Conservation (phyloP, 2,888 invertebrate genomes). For the Drosophila kambysellisi region DNA sequence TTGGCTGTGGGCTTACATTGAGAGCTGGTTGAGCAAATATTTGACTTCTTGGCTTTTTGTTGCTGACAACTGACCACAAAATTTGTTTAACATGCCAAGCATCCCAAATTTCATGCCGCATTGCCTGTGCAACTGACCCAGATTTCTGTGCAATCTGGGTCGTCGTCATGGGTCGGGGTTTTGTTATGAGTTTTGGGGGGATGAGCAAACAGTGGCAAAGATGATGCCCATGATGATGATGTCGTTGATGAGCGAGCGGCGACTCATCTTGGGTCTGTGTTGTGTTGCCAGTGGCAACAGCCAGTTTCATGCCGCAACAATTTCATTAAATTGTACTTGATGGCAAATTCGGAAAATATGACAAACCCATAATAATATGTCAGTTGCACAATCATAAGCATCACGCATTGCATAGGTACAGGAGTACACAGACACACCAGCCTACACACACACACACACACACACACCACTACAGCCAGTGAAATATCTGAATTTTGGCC, state of each 20-base stretch:
- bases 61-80: constrained; percentile 75
- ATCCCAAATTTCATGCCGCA: constrained; percentile 76
- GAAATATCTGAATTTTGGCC: constrained; percentile 24
- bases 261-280: constrained; percentile 46
- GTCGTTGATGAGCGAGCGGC: constrained; percentile 25
- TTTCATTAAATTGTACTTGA: constrained; percentile 69
- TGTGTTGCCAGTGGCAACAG: constrained; percentile 59
- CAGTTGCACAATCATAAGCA: constrained; percentile 42
- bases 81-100: constrained; percentile 68
- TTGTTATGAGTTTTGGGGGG: no score
- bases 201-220: neutral
- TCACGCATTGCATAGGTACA: constrained; percentile 23
- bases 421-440: neutral
- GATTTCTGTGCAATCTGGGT: constrained; percentile 21
- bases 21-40: constrained; percentile 71
- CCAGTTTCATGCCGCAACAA: constrained; percentile 66
- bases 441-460: neutral
- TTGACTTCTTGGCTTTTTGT: constrained; percentile 65
- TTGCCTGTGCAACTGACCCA: constrained; percentile 69
- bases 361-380: constrained; percentile 56
- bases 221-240: constrained; percentile 37
- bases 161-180: neutral
- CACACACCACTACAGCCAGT: neutral
- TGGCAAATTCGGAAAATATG: constrained; percentile 59
- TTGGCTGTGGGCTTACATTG: constrained; percentile 26